These are phyloP conservation scores for Ormia ochracea DNA, from an alignment of 2,888 invertebrate genomes.

Conservation along the genomic window DNA sequence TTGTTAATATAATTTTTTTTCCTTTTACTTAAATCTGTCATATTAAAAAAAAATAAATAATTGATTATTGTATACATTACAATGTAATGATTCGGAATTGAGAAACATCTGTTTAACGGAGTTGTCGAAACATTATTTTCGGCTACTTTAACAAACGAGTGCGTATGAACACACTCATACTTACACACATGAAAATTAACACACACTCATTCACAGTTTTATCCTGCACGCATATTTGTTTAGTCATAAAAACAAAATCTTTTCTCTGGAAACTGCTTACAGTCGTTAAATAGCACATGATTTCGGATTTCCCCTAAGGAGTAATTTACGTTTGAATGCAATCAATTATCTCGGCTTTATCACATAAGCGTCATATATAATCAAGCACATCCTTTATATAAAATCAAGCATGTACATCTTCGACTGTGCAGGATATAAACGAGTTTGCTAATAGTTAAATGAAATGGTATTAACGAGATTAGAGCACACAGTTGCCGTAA, in stretches of 20 bases:
- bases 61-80: too few species aligned
- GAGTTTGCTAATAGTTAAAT: neutral
- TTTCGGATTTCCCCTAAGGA: conserved; percentile 54
- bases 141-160: too few species aligned
- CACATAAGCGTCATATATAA: conserved; percentile 48
- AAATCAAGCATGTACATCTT: neutral
- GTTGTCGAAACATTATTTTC: too few species aligned
- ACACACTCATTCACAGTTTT: neutral
- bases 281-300: conserved; percentile 42
- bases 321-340: conserved; percentile 57
- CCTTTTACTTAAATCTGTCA: too few species aligned
- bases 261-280: conserved; percentile 37
- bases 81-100: too few species aligned
- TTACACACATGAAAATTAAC: too few species aligned
- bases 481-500: conserved; percentile 31
- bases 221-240: neutral
- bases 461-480: conserved; percentile 35
- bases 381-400: conserved; percentile 30
- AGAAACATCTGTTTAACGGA: too few species aligned
- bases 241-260: conserved; percentile 33
- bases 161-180: too few species aligned
- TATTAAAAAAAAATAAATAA: too few species aligned
- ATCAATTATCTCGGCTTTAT: conserved; percentile 60
- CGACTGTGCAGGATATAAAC: neutral
- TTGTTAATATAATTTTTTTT: too few species aligned